Base-by-base conservation (phyloP, 1,140 invertebrate species). In the Drosophila kanapiae region DNA sequence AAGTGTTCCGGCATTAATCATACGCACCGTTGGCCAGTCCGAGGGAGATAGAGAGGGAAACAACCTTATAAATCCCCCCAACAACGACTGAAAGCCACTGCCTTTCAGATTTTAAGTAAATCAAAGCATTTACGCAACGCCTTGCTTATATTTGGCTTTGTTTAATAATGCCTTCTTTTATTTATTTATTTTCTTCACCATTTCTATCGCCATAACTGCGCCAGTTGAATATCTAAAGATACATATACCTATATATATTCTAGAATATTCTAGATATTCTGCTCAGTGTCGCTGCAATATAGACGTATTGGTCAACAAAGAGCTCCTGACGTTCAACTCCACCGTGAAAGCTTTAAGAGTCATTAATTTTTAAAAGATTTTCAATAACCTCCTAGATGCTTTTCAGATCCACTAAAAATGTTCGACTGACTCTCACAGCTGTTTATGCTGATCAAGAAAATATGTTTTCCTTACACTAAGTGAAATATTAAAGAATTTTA, bases 1-100 rank as follows among this genome's bases (percentile, higher is more conserved):
- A 75, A 42, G 65, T 58, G 61, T 61, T 53, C 65, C 51, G 57
- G 71, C 71, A 78, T 90, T 88, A 78, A 74, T 75, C 80, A 90
- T 84, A 80, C 77, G 80, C 54, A 60, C 18, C 61, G 69, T 71
- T 85, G 65, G 42, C 53, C 68, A 53, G 29, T 10, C n/a, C 38
- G 14, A 29, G 56, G 31, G 42, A 33, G 35, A 11, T 18, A 45
- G 35, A 49, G 33, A 51, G 33, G 40, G 42, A 51, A 60, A 38
- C 37, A 60, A 16, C 38, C 56, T 42, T 10, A 38, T 47, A 56
- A 54, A 43, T 48, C 48, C 38, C 68, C 33, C 16, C 33, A 29
- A 51, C 43, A 29, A 27, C 35, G 18, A 33, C 61, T 3, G 51
- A 18, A 29, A 33, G 29, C 29, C 13, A 53, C 49, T 53, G 51